phyloP scores from a whole-genome alignment of 2,888 invertebrate species.

The Tachina lurida region DNA sequence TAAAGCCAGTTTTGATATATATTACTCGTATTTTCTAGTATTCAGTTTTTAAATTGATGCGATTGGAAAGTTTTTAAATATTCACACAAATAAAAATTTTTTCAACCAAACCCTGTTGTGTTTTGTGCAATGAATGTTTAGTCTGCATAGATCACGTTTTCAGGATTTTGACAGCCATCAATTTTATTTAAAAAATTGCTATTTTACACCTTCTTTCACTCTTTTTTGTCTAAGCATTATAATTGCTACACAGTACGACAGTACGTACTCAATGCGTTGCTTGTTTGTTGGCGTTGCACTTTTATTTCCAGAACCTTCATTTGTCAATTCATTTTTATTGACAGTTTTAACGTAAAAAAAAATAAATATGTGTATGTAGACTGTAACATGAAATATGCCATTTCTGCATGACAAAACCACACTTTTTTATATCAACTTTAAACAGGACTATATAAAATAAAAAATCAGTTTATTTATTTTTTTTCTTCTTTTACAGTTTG shows the following conservation, averaged over 20 bases:
- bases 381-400: slow-evolving; percentile 23
- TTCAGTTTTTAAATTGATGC: slow-evolving; percentile 49
- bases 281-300: slow-evolving; percentile 23
- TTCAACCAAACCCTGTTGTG: not conserved
- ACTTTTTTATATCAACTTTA: not conserved
- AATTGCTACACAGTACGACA: slow-evolving; percentile 15
- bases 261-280: not conserved
- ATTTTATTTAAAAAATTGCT: slow-evolving; percentile 41
- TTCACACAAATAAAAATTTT: not conserved
- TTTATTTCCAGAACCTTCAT: slow-evolving; percentile 12
- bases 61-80: slow-evolving; percentile 23
- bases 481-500: not conserved
- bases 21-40: slow-evolving; percentile 15
- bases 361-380: not conserved
- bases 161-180: slow-evolving; percentile 63
- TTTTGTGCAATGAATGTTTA: slow-evolving; percentile 16
- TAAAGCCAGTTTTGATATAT: not conserved
- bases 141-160: slow-evolving; percentile 47
- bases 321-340: slow-evolving; percentile 65
- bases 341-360: slow-evolving; percentile 36
- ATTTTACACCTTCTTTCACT: not conserved
- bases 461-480: slow-evolving; percentile 1
- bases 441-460: not conserved
- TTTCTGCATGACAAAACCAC: not conserved
- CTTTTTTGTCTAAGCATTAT: not conserved